Evolutionary conservation across 2,797 vertebrate genomes (phyloP), one percentile per base, ranked within the genome.

Genomic region (Buphagus erythrorhynchus): DNA sequence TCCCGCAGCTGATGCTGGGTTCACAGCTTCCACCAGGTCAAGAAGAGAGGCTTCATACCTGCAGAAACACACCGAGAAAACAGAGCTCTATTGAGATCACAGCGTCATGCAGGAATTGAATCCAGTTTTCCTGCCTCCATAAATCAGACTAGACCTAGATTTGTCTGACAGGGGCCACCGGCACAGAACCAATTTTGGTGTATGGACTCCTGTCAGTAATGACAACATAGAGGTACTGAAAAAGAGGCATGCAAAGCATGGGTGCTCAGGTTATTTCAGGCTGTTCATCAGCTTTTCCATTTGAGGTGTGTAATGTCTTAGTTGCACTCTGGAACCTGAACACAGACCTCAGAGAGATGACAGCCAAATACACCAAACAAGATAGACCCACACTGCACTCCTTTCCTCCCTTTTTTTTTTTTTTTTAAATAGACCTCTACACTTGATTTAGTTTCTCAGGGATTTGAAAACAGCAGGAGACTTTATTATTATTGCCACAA

Each of bases 11-110:
- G 98, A 95, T 38, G 97, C 42, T 1, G 98, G 98, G 95, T 98
- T 99, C 76, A 99, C 95, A 63, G 98, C 97, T 76, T 99, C 98
- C 95, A 99, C 95, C 96, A 99, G 96, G 83, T 99, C 98, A 62
- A 98, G 97, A 78, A 99, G 93, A 89, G 98, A 99, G 13, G 98
- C 96, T 88, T 99, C 98, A 4, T 98, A 98, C 96, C 99, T 99
- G 96, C 59, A 96, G 67, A 61, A 88, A 89, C 61, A 96, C 31
- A 90, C 4, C 5, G 10, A 72, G 45, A 85, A 68, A 87, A 67
- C 0, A 2, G 13, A 89, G 57, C 9, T 51, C 54, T 24, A 5
- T 72, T 92, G 93, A 61, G 52, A 55, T 25, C 20, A 16, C 25
- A 72, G 59, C 67, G 82, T 45, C 29, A 9, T 0, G 4, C 17